Conservation (phyloP, 2,888 invertebrate genomes). For the Drosophila multiciliata region DNA sequence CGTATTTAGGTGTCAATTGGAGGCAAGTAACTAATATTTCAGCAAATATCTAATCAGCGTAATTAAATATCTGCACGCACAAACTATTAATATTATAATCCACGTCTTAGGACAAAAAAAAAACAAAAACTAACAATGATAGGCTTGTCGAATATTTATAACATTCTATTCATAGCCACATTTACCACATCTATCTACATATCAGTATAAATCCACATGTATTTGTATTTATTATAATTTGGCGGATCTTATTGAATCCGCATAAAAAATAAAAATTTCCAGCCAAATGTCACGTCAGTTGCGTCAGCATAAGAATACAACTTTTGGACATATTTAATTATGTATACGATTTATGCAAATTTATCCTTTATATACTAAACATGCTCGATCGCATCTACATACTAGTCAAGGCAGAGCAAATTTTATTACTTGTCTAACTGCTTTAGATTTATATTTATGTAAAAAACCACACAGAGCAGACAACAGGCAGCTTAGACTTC, state of each 20-base stretch:
- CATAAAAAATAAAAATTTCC: constrained; percentile 27
- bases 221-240: constrained; percentile 61
- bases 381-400: constrained; percentile 50
- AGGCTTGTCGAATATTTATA: constrained; percentile 51
- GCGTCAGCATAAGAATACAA: constrained; percentile 62
- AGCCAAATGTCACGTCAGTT: constrained; percentile 62
- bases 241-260: constrained; percentile 65
- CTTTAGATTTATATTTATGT: constrained; percentile 74
- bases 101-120: constrained; percentile 23
- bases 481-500: constrained; percentile 31
- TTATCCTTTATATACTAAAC: constrained; percentile 59
- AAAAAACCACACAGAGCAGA: constrained; percentile 55
- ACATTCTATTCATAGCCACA: constrained; percentile 12
- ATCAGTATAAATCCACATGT: background rate
- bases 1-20: constrained; percentile 29
- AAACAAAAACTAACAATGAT: constrained; percentile 31
- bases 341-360: constrained; percentile 80
- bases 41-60: constrained; percentile 46
- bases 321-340: constrained; percentile 69
- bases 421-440: constrained; percentile 65
- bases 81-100: constrained; percentile 71
- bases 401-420: constrained; percentile 67
- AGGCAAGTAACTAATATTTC: constrained; percentile 18
- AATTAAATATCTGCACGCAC: constrained; percentile 74
- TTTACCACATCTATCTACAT: constrained; percentile 9